phyloP scores from a whole-genome alignment of 2,113 vertebrate genomes.

The Arenaria interpres region DNA sequence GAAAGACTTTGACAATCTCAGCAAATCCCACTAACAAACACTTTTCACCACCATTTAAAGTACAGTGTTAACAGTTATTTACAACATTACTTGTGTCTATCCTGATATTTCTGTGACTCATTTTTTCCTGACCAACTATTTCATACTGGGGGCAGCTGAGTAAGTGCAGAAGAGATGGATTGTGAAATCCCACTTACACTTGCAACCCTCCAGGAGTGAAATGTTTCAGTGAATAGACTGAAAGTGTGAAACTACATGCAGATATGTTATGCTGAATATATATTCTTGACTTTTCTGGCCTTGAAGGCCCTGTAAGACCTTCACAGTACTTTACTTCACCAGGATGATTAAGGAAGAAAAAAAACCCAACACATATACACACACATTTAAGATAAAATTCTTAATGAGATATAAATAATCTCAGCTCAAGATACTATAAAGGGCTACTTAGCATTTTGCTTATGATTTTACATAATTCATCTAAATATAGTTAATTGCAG shows the following conservation, averaged over 20 bases:
- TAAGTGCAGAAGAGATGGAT: neutral
- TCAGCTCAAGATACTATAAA: conserved; percentile 33
- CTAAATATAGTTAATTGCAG: conserved; percentile 66
- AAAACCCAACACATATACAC: neutral
- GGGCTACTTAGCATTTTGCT: conserved; percentile 58
- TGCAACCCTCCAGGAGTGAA: neutral
- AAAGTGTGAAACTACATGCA: neutral
- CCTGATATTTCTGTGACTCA: neutral
- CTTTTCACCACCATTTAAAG: neutral
- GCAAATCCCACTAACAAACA: neutral
- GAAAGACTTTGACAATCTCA: neutral
- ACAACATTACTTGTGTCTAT: neutral
- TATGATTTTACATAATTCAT: conserved; percentile 63
- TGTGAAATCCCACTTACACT: neutral
- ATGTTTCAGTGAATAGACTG: neutral
- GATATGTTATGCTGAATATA: neutral
- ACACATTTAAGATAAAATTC: conserved; percentile 20
- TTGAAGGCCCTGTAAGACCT: conserved; percentile 19
- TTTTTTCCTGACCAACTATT: neutral
- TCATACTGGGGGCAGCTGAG: neutral
- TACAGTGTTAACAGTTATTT: neutral
- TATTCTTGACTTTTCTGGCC: neutral
- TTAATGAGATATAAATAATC: conserved; percentile 69
- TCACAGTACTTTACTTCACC: neutral
- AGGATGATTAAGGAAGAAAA: conserved; percentile 6